phyloP scores from a whole-genome alignment of 2,888 invertebrate species.

The Theretra japonica region DNA sequence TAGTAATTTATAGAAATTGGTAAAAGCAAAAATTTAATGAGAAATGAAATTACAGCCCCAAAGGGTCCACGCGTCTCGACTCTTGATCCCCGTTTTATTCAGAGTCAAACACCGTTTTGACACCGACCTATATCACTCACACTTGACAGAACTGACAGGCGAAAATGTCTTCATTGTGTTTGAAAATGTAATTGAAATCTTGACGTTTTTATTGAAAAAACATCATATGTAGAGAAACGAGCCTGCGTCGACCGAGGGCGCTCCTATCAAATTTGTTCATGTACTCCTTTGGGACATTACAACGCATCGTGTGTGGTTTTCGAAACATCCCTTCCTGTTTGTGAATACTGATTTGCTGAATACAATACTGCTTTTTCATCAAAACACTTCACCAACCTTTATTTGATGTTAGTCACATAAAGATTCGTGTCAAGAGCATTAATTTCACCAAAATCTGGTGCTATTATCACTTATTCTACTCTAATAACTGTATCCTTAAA shows the following conservation, averaged over 20 bases:
- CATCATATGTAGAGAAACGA: background rate
- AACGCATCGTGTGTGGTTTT: background rate
- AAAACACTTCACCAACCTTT: background rate
- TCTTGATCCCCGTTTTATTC: constrained; percentile 57
- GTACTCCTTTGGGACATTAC: background rate
- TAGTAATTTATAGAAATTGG: background rate
- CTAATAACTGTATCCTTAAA: no score
- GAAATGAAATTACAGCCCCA: constrained; percentile 27
- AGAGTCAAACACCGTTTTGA: constrained; percentile 56
- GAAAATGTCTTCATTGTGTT: constrained; percentile 59
- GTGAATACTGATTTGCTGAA: background rate
- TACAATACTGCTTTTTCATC: background rate
- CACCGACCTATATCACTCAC: constrained; percentile 55
- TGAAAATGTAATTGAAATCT: constrained; percentile 53
- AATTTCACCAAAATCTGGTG: no score
- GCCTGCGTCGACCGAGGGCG: background rate
- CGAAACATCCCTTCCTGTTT: background rate
- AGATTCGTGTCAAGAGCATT: background rate
- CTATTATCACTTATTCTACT: no score
- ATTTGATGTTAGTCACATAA: background rate
- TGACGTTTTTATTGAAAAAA: constrained; percentile 17
- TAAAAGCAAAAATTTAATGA: constrained; percentile 17
- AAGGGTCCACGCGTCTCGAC: constrained; percentile 39
- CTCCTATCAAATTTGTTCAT: background rate
- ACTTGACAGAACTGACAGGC: constrained; percentile 49